Evolutionary conservation across 2,797 vertebrate genomes (phyloP).

Genomic region (Gymnothorax javanicus): DNA sequence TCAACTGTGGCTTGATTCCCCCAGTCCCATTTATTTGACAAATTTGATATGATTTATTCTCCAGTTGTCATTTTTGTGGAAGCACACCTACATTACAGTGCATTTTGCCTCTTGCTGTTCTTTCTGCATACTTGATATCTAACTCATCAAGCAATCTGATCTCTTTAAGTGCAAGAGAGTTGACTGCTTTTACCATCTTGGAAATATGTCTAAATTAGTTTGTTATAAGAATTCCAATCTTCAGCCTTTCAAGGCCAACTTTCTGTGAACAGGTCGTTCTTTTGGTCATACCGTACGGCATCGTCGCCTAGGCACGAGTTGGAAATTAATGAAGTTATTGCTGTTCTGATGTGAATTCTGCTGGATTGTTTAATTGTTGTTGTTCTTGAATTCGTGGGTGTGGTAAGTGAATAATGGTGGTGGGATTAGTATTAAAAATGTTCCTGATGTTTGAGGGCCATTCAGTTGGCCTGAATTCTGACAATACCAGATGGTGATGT

Average conservation of each 20-base stretch:
- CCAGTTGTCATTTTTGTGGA: slow-evolving; percentile 39
- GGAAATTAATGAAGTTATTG: not conserved
- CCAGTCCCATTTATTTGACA: not conserved
- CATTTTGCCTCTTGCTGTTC: not conserved
- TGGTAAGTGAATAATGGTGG: not conserved
- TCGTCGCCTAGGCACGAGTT: not conserved
- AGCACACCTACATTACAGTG: slow-evolving; percentile 16
- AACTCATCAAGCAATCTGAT: not conserved
- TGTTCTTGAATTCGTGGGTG: not conserved
- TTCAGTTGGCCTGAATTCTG: not conserved
- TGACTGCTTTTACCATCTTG: not conserved
- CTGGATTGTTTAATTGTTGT: not conserved
- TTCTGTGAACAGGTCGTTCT: not conserved
- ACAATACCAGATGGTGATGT: not conserved
- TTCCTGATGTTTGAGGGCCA: not conserved
- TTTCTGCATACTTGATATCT: not conserved
- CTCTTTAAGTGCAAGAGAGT: not conserved
- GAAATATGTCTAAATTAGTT: not conserved
- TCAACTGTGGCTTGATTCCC: slow-evolving; percentile 37
- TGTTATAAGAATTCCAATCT: not conserved
- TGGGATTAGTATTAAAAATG: not conserved
- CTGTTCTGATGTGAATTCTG: not conserved
- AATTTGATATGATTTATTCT: slow-evolving; percentile 44
- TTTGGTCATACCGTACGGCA: not conserved
- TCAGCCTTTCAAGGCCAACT: not conserved